These are phyloP conservation scores for Rhagophthalmus giganteus DNA, from an alignment of 2,888 invertebrate genomes.

Conservation along the genomic window DNA sequence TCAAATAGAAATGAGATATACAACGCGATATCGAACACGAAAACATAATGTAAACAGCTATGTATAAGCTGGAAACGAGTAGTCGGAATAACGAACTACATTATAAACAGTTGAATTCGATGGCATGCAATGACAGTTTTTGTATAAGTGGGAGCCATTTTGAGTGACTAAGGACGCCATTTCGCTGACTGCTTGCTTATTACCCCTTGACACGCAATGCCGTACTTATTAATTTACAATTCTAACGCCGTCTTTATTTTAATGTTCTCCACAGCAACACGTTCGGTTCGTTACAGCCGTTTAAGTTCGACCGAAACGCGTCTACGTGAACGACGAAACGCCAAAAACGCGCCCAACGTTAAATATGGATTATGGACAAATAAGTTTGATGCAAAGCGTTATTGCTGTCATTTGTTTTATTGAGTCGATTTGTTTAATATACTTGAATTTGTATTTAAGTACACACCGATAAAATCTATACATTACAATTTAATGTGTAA, in stretches of 20 bases:
- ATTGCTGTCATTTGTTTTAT: slow-evolving; percentile 24
- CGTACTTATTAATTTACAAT: slow-evolving; percentile 32
- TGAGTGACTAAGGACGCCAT: slow-evolving; percentile 36
- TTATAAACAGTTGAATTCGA: slow-evolving; percentile 33
- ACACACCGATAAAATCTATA: slow-evolving; percentile 10
- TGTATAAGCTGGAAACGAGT: slow-evolving; percentile 28
- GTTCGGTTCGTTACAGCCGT: slow-evolving; percentile 10
- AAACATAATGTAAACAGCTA: slow-evolving; percentile 25
- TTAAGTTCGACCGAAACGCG: slow-evolving; percentile 5
- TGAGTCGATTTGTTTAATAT: slow-evolving; percentile 21
- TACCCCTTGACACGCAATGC: slow-evolving; percentile 35
- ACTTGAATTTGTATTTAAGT: slow-evolving; percentile 20
- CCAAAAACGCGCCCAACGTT: slow-evolving; percentile 8
- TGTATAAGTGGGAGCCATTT: slow-evolving; percentile 37
- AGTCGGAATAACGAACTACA: slow-evolving; percentile 29
- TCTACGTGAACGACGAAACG: slow-evolving; percentile 12
- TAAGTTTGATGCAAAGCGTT: slow-evolving; percentile 8
- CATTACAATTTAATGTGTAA: slow-evolving; percentile 3
- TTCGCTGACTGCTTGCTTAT: slow-evolving; percentile 33
- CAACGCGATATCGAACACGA: slow-evolving; percentile 26
- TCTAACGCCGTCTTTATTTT: slow-evolving; percentile 18
- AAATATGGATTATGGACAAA: slow-evolving; percentile 18
- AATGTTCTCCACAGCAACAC: slow-evolving; percentile 13
- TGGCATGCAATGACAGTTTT: slow-evolving; percentile 32
- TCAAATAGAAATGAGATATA: slow-evolving; percentile 29